phyloP scores from a whole-genome alignment of 1,140 invertebrate species.

The Eupeodes corollae region DNA sequence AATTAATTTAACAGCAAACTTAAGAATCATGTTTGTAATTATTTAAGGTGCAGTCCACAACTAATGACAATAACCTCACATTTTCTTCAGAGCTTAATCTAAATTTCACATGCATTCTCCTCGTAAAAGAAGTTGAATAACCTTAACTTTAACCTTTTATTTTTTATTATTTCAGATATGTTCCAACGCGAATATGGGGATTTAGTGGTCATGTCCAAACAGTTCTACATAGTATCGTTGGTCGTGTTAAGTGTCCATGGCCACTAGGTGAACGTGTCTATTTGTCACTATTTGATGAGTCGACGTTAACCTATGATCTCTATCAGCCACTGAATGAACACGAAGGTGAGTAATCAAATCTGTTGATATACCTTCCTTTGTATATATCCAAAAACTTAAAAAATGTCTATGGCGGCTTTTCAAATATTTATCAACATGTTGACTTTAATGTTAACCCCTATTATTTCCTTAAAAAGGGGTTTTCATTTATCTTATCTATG shows the following conservation, averaged over 20 bases:
- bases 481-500: too few species aligned
- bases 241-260: constrained; percentile 73
- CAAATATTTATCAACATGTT: neutral
- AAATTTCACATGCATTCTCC: too few species aligned
- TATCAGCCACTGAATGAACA: constrained; percentile 65
- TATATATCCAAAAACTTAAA: neutral
- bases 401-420: neutral
- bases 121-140: too few species aligned
- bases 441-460: neutral
- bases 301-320: constrained; percentile 83
- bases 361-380: neutral
- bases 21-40: too few species aligned
- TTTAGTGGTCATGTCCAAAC: constrained; percentile 90
- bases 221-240: constrained; percentile 79
- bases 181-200: constrained; percentile 84
- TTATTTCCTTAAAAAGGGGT: neutral
- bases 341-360: constrained; percentile 45
- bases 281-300: constrained; percentile 62
- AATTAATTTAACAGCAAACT: too few species aligned
- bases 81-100: too few species aligned
- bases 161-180: constrained; percentile 54
- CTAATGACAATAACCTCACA: too few species aligned
- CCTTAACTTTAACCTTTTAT: neutral
- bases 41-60: too few species aligned
- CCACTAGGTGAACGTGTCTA: constrained; percentile 69